These are phyloP conservation scores for Euphydryas editha DNA, from an alignment of 2,888 invertebrate genomes.

Conservation along the genomic window DNA sequence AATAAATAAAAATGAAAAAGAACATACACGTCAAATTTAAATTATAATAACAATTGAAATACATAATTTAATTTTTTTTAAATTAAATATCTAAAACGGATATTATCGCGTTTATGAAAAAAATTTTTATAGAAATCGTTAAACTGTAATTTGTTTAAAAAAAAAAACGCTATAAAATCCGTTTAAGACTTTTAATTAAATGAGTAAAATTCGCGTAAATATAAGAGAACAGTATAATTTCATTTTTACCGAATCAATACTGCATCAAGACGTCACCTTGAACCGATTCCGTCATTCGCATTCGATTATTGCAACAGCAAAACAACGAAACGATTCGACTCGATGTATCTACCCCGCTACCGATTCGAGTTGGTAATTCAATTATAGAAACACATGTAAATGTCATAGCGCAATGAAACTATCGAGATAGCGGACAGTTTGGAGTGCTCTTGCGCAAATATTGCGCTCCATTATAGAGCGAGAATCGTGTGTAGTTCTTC, in stretches of 20 bases:
- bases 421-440: conserved; percentile 45
- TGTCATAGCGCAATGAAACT: conserved; percentile 66
- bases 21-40: too few relatives aligned
- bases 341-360: conserved; percentile 51
- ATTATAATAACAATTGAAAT: conserved; percentile 8
- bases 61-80: conserved; percentile 53
- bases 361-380: conserved; percentile 69
- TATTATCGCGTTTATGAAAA: too few relatives aligned
- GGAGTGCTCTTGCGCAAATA: conserved; percentile 53
- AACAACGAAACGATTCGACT: conserved; percentile 30
- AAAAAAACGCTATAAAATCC: too few relatives aligned
- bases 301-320: conserved; percentile 33
- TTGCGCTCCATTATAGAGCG: conserved; percentile 43
- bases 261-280: conserved; percentile 63
- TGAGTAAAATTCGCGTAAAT: too few relatives aligned
- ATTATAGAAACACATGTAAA: conserved; percentile 75
- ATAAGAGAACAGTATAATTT: too few relatives aligned
- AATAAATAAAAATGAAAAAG: background rate
- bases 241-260: conserved; percentile 53
- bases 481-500: conserved; percentile 49
- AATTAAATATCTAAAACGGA: too few relatives aligned
- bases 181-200: too few relatives aligned
- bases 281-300: conserved; percentile 53
- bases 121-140: too few relatives aligned
- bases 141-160: too few relatives aligned